Base-by-base conservation (phyloP, 2,113 vertebrate species). In the Vanacampus margaritifer region DNA sequence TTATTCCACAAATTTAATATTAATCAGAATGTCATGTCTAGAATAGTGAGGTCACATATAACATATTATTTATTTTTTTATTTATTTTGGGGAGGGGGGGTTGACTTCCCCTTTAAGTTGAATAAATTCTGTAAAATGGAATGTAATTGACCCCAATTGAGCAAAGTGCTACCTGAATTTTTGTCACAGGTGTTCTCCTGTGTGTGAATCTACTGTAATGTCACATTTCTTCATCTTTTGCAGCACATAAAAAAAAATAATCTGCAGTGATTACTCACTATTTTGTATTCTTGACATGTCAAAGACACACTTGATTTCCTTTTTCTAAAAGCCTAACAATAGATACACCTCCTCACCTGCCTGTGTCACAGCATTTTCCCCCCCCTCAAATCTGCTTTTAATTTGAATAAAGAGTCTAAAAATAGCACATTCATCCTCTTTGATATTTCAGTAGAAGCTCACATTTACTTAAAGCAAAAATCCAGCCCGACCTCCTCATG, bases 381-480 rank as follows among this genome's bases (percentile, higher is more conserved):
- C 28, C 28, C 28, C 28, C 28, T 32, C 39, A 41, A 41, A 41
- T 41, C 9, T 9, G 8, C 39, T 41, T 45, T 45, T 14, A 16
- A 61, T 58, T 58, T 58, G 56, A 35, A 58, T 58, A 36, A n/a
- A 61, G 37, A 5, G 16, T 36, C 36, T 61, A 61, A 41, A 61
- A 39, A 41, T 61, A 61, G 11, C 17, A 1, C 21, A 36, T 39
- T 60, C 58, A 23, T 37, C 59, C n/a, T 37, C n/a, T 61, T 61
- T 61, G 35, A 41, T 23, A 41, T 61, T 41, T 61, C 37, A 23
- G 72, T 73, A 71, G 67, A 83, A 68, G 51, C 46, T 23, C 66
- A 71, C 65, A 74, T 83, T 82, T 71, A 21, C 70, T 76, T 83
- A 66, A 76, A 68, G 72, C 66, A 74, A 79, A 83, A 79, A 80